phyloP scores from a whole-genome alignment of 2,797 vertebrate genomes.

The Telmatherina bonti region DNA sequence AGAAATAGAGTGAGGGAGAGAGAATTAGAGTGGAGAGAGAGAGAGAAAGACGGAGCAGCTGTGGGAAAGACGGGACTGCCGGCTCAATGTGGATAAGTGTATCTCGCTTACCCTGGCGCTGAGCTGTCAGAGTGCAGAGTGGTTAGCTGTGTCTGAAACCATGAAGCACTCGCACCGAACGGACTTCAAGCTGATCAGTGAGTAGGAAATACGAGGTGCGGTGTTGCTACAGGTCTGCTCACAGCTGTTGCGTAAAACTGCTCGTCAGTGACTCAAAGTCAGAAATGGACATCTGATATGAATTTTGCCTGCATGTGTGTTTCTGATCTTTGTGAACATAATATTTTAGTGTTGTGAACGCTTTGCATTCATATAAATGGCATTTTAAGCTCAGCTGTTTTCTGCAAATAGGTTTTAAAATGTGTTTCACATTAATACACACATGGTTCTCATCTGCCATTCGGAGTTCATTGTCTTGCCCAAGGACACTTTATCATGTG shows the following conservation, averaged over 20 bases:
- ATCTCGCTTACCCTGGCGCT: conserved; percentile 62
- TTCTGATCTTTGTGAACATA: background rate
- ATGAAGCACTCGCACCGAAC: conserved; percentile 82
- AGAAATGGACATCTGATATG: background rate
- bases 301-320: background rate
- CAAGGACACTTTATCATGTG: background rate
- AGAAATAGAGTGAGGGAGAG: conserved; percentile 24
- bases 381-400: background rate
- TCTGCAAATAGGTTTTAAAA: background rate
- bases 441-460: background rate
- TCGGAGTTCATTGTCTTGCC: background rate
- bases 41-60: conserved; percentile 69
- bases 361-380: background rate
- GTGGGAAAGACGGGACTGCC: conserved; percentile 73
- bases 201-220: conserved; percentile 71
- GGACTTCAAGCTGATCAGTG: conserved; percentile 86
- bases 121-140: conserved; percentile 65
- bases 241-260: conserved; percentile 4
- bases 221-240: conserved; percentile 6
- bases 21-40: conserved; percentile 14
- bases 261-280: conserved; percentile 6
- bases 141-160: conserved; percentile 54
- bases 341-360: background rate
- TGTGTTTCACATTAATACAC: background rate
- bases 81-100: conserved; percentile 85